Evolutionary conservation across 2,113 vertebrate genomes (phyloP), one percentile per base, ranked within the genome.

Genomic region (Mormyrus lacerda): DNA sequence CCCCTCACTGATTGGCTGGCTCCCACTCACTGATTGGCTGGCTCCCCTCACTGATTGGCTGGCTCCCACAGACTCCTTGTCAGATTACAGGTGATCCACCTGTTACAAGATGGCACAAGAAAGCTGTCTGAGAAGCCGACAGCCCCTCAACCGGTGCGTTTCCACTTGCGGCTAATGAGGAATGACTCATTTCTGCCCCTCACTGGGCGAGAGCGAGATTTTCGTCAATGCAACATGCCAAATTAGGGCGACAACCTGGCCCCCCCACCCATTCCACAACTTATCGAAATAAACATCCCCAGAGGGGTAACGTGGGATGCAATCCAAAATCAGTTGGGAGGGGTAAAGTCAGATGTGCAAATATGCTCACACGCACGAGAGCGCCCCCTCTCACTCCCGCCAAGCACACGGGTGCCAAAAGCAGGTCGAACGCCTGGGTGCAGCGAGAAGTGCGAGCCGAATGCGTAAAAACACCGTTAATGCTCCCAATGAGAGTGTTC

Each of bases 11-110:
- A 55, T 55, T 55, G 87, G 88, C 88, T 89, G 82, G 91, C 91
- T 91, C 88, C 91, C 87, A 58, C 89, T 88, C 88, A 88, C 69
- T 90, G 91, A 89, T 83, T 90, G 87, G 65, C 88, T 89, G 83
- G 91, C 90, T 91, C 88, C 91, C 90, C 89, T 88, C 88, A 88
- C 69, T 90, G 91, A 89, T 83, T 90, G 87, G 65, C 88, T 89
- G 83, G 91, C 90, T 91, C 88, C 91, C 90, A 65, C 84, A 88
- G 73, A 19, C 89, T 48, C 89, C 55, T 55, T 51, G 88, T 85
- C 83, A 90, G 87, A 90, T 88, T 90, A 92, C 91, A 89, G 87
- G 88, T 90, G 89, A 92, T 90, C 82, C 48, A 85, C 87, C 82
- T 85, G 86, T 91, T 88, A 88, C 53, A 47, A 55, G 58, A 58